Conservation (phyloP, 2,113 vertebrate species). For the Podarcis muralis region DNA sequence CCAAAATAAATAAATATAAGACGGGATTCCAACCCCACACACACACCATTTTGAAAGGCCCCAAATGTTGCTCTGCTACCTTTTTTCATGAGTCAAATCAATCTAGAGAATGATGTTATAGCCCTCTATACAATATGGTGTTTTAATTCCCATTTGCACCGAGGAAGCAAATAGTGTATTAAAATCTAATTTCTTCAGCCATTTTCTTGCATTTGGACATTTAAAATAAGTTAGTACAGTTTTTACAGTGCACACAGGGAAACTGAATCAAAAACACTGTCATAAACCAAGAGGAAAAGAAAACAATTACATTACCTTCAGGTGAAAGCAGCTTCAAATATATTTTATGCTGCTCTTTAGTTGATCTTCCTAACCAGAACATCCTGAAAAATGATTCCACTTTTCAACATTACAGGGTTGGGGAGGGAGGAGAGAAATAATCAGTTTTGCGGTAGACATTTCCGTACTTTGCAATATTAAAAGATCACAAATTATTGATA, state of each 20-base stretch:
- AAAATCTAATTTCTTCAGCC: slow-evolving; percentile 64
- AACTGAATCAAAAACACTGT: slow-evolving; percentile 53
- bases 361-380: slow-evolving; percentile 23
- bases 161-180: slow-evolving; percentile 64
- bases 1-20: not conserved
- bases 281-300: slow-evolving; percentile 55
- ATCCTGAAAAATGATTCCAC: slow-evolving; percentile 29
- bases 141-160: slow-evolving; percentile 63
- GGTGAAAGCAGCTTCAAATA: slow-evolving; percentile 46
- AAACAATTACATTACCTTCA: slow-evolving; percentile 55
- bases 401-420: slow-evolving; percentile 43
- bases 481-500: slow-evolving; percentile 53
- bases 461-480: slow-evolving; percentile 58
- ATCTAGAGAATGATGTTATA: slow-evolving; percentile 48
- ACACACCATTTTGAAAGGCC: slow-evolving; percentile 28
- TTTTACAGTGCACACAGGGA: slow-evolving; percentile 64
- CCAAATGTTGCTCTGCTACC: slow-evolving; percentile 31
- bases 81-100: slow-evolving; percentile 42
- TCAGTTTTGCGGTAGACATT: slow-evolving; percentile 57
- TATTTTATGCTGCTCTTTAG: slow-evolving; percentile 24
- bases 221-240: slow-evolving; percentile 69
- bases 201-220: slow-evolving; percentile 67
- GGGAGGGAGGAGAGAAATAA: slow-evolving; percentile 30
- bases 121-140: slow-evolving; percentile 44
- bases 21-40: not conserved